Evolutionary conservation across 1,140 invertebrate genomes (phyloP), one percentile per base, ranked within the genome.

Genomic region (Pentalonia nigronervosa): DNA sequence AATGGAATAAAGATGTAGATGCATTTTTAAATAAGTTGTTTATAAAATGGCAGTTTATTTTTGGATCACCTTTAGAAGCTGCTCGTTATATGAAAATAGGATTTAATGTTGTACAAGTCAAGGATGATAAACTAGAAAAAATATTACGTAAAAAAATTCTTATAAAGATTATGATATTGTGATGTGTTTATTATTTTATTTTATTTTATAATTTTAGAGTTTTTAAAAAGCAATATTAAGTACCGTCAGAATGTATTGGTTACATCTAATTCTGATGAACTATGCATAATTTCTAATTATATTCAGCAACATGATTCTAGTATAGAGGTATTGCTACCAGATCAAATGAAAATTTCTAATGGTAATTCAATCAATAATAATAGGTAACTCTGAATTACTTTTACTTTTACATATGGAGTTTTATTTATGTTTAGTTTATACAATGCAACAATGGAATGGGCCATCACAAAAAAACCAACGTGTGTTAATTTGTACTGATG

Each of bases 11-110:
- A n/a, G 34, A 93, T 7, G 20, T 86, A 3, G 81, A 93, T 56
- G 25, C 1, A 56, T 93, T 84, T 86, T 86, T 93, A 84, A 84
- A 86, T 25, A 3, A 8, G 1, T 45, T 86, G 14, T 93, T 93
- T 86, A 8, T 93, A 41, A 84, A 93, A 53, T 93, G 91, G 91
- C 91, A 93, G 30, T 93, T 86, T 93, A 83, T 93, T 50, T 93
- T 93, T 56, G 91, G 91, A 36, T 93, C 91, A 41, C 91, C 84
- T 25, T 41, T 93, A 41, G 91, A 93, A 84, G 76, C 91, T 50
- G 91, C 48, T 53, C 91, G 91, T 45, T 93, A 86, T 56, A 93
- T 56, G 50, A 86, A 84, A 50, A 56, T 93, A 56, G 50, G 48
- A 41, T 93, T 86, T 86, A 30, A 45, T 53, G 4, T 86, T 86